phyloP scores from a whole-genome alignment of 2,113 vertebrate genomes.

The Brevimyrus niger region DNA sequence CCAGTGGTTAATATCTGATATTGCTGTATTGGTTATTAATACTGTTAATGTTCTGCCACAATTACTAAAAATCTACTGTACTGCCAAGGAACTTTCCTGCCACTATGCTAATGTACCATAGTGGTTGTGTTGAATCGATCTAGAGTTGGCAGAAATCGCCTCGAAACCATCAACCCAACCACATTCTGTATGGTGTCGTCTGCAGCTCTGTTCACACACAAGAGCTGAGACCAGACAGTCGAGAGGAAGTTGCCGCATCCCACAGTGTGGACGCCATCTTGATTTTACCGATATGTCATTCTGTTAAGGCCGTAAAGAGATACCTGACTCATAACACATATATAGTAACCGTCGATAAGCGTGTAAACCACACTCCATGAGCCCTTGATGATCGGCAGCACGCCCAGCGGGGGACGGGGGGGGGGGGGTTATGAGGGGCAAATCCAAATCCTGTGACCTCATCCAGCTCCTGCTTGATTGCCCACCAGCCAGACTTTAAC shows the following conservation, averaged over 20 bases:
- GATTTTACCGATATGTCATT: not conserved
- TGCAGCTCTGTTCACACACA: not conserved
- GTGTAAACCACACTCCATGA: not conserved
- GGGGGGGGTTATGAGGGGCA: no score
- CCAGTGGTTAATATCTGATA: not conserved
- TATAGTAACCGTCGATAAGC: not conserved
- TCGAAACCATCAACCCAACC: not conserved
- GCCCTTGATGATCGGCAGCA: not conserved
- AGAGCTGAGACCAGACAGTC: not conserved
- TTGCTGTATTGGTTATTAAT: not conserved
- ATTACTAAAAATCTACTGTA: not conserved
- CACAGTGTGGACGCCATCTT: not conserved
- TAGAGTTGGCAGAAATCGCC: not conserved
- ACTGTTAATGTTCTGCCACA: not conserved
- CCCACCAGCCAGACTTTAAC: not conserved
- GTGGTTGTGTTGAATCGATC: not conserved
- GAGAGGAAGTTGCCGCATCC: not conserved
- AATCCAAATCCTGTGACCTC: not conserved
- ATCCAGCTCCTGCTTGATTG: not conserved
- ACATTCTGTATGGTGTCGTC: not conserved
- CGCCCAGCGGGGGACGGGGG: not conserved
- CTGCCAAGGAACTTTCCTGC: not conserved
- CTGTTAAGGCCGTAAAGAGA: not conserved
- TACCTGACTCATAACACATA: not conserved
- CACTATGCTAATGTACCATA: not conserved